phyloP scores from a whole-genome alignment of 2,888 invertebrate species.

The Branchinecta sandiegonensis region DNA sequence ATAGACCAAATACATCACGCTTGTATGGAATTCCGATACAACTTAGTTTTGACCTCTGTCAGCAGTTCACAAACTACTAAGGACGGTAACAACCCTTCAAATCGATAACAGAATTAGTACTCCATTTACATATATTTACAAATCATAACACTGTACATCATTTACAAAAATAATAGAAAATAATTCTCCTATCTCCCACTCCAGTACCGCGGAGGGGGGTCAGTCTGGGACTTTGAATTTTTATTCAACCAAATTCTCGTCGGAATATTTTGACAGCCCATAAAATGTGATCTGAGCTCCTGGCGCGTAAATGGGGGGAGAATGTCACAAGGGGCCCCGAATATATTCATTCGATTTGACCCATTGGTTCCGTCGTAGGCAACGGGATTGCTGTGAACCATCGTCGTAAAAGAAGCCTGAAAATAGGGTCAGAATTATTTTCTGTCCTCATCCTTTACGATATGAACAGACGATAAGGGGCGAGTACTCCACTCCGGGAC shows the following conservation, averaged over 20 bases:
- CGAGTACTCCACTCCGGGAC: too few species aligned
- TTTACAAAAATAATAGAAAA: too few species aligned
- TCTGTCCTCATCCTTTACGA: too few species aligned
- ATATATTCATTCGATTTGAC: conserved; percentile 33
- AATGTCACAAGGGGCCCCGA: conserved; percentile 39
- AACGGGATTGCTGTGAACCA: conserved; percentile 34
- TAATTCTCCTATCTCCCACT: background rate
- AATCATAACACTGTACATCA: too few species aligned
- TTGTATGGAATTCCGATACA: too few species aligned
- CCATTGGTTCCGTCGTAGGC: conserved; percentile 33
- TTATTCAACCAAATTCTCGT: conserved; percentile 35
- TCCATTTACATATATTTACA: too few species aligned
- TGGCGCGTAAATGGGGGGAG: conserved; percentile 34
- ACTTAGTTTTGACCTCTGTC: too few species aligned
- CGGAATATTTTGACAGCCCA: conserved; percentile 39
- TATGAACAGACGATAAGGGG: too few species aligned
- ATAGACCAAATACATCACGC: too few species aligned
- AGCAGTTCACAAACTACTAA: too few species aligned
- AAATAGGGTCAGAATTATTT: background rate
- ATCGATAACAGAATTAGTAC: too few species aligned
- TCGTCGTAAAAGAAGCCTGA: conserved; percentile 28
- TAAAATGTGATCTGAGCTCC: conserved; percentile 31
- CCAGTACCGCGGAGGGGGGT: conserved; percentile 21
- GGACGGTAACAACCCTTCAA: too few species aligned
- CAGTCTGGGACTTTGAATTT: conserved; percentile 16